These are phyloP conservation scores for Manduca sexta DNA, from an alignment of 1,140 invertebrate species.

Conservation along the genomic window DNA sequence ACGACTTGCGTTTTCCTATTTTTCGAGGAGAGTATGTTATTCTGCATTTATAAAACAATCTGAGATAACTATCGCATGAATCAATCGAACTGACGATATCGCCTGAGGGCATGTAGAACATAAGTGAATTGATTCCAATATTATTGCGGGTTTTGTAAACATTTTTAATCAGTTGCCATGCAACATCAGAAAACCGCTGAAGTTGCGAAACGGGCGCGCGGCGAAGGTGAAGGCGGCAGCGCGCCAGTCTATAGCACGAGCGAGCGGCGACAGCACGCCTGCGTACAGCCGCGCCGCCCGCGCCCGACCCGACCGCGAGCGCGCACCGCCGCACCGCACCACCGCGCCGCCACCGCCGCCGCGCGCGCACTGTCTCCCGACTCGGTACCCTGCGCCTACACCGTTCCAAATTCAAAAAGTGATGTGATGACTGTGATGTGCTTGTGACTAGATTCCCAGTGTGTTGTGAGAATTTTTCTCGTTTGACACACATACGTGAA, in stretches of 20 bases:
- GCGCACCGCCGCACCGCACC: background rate
- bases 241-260: slow-evolving; percentile 57
- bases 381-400: slow-evolving; percentile 14
- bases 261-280: slow-evolving; percentile 56
- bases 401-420: slow-evolving; percentile 26
- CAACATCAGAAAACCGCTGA: slow-evolving; percentile 60
- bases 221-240: slow-evolving; percentile 55
- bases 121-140: background rate
- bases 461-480: slow-evolving; percentile 43
- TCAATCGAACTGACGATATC: background rate
- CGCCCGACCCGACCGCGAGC: slow-evolving; percentile 10
- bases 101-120: background rate
- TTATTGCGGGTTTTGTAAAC: slow-evolving; percentile 2
- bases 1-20: too few relatives aligned
- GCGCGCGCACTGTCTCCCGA: too few relatives aligned
- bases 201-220: slow-evolving; percentile 53
- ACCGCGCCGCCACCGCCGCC: too few relatives aligned
- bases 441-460: slow-evolving; percentile 32
- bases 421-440: slow-evolving; percentile 42
- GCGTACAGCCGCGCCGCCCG: slow-evolving; percentile 49
- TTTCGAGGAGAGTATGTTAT: slow-evolving; percentile 1
- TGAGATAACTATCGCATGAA: background rate
- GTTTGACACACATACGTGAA: slow-evolving; percentile 65
- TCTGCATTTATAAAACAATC: background rate
- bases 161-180: slow-evolving; percentile 64